Conservation (phyloP, 2,113 vertebrate species). For the Podilymbus podiceps region DNA sequence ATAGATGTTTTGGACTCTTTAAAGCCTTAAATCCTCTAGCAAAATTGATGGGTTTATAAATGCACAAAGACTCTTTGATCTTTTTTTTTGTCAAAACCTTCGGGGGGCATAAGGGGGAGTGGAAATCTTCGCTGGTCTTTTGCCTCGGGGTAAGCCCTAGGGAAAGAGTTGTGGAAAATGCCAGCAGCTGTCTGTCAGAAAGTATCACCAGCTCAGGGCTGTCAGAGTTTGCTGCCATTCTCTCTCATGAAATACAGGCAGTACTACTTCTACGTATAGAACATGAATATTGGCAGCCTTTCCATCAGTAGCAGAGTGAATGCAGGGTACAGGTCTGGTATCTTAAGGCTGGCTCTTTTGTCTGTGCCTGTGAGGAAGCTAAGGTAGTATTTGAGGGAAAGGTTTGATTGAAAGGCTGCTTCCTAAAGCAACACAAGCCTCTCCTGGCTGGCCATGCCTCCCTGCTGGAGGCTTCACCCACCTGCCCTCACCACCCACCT, state of each 20-base stretch:
- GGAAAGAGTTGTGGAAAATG: background rate
- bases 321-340: background rate
- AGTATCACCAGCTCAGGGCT: background rate
- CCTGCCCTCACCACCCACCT: background rate
- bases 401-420: background rate
- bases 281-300: background rate
- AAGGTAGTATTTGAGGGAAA: background rate
- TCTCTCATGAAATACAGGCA: background rate
- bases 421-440: background rate
- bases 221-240: background rate
- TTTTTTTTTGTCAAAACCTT: background rate
- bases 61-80: constrained; percentile 46
- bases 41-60: constrained; percentile 16
- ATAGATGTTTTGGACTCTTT: constrained; percentile 15
- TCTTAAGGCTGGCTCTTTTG: background rate
- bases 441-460: background rate
- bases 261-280: background rate
- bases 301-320: background rate
- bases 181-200: constrained; percentile 24
- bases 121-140: background rate
- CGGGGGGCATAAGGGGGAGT: background rate
- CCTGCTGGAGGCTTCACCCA: background rate
- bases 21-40: constrained; percentile 23
- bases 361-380: background rate
- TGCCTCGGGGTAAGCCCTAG: background rate